phyloP scores from a whole-genome alignment of 2,888 invertebrate species.

The Laothoe populi region DNA sequence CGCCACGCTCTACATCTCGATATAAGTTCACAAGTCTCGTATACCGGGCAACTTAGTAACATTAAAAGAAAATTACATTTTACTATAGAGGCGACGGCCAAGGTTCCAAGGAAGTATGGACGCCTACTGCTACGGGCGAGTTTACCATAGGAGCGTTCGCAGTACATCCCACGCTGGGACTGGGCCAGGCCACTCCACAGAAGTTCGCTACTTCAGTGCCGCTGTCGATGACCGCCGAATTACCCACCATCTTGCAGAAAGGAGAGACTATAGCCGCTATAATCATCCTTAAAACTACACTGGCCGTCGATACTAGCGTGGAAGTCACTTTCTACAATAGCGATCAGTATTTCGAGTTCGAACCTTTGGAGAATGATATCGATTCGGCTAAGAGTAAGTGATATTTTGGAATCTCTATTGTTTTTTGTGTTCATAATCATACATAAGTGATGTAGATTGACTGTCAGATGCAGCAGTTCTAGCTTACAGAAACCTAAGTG shows the following conservation, averaged over 20 bases:
- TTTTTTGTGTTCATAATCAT: too few species aligned
- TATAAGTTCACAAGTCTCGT: too few species aligned
- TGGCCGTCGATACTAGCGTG: constrained; percentile 90
- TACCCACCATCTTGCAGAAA: constrained; percentile 94
- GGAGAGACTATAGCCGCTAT: constrained; percentile 96
- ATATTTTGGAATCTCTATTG: neutral
- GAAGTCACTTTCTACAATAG: constrained; percentile 94
- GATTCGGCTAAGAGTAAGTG: constrained; percentile 88
- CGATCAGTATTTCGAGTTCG: constrained; percentile 92
- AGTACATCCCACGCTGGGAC: constrained; percentile 72
- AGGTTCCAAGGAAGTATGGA: constrained; percentile 70
- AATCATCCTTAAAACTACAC: constrained; percentile 94
- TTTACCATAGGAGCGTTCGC: constrained; percentile 76
- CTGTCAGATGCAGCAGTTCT: too few species aligned
- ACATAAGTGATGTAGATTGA: neutral
- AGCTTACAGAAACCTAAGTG: too few species aligned
- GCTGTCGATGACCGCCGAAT: constrained; percentile 93
- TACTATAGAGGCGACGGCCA: constrained; percentile 65
- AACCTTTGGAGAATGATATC: constrained; percentile 90
- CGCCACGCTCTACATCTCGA: too few species aligned
- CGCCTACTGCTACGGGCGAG: constrained; percentile 63
- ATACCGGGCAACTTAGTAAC: too few species aligned
- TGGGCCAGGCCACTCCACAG: constrained; percentile 68
- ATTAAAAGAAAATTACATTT: neutral
- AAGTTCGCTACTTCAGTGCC: constrained; percentile 73